A percentile compares a stretch with the other conserved stretches of the same genome.
These are phyloP conservation scores for Eutrigla gurnardus DNA, from an alignment of 2,797 vertebrate species.

Conservation along the genomic window DNA sequence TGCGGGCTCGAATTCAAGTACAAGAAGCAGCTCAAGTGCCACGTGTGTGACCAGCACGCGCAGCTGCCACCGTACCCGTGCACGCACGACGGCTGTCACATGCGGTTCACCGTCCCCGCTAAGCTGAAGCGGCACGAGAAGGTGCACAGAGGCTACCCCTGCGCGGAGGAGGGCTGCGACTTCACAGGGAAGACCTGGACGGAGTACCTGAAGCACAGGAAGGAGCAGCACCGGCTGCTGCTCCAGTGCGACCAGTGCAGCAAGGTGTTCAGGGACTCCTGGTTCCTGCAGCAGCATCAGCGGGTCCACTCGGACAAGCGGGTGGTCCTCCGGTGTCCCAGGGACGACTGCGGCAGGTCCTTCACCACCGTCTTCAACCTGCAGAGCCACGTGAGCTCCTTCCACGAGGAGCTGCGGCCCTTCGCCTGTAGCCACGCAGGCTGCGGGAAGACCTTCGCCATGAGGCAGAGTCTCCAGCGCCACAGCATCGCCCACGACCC, in stretches of 20 bases:
- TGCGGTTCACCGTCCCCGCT: constrained; percentile 84
- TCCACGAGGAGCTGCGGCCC: constrained; percentile 87
- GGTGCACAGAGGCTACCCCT: constrained; percentile 90
- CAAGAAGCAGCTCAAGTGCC: constrained; percentile 90
- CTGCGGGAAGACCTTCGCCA: constrained; percentile 89
- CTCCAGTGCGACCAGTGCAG: constrained; percentile 85
- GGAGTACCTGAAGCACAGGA: constrained; percentile 87
- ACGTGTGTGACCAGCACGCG: constrained; percentile 90
- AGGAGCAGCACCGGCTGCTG: constrained; percentile 80
- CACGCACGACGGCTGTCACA: constrained; percentile 86
- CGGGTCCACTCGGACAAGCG: constrained; percentile 82
- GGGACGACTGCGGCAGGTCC: constrained; percentile 87
- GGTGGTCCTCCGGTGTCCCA: constrained; percentile 84
- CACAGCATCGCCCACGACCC: constrained; percentile 90
- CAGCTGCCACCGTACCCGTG: constrained; percentile 87
- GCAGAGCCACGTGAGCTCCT: constrained; percentile 92
- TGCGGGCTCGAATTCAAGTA: constrained; percentile 91
- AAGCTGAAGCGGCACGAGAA: constrained; percentile 90
- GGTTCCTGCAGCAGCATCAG: constrained; percentile 89
- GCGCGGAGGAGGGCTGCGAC: constrained; percentile 85
- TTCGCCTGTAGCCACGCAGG: constrained; percentile 85
- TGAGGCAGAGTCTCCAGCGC: constrained; percentile 92
- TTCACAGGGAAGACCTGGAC: constrained; percentile 93
- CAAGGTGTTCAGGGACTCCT: constrained; percentile 85
- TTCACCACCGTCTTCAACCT: constrained; percentile 93